phyloP scores from a whole-genome alignment of 2,888 invertebrate species.

The Noctua janthina region DNA sequence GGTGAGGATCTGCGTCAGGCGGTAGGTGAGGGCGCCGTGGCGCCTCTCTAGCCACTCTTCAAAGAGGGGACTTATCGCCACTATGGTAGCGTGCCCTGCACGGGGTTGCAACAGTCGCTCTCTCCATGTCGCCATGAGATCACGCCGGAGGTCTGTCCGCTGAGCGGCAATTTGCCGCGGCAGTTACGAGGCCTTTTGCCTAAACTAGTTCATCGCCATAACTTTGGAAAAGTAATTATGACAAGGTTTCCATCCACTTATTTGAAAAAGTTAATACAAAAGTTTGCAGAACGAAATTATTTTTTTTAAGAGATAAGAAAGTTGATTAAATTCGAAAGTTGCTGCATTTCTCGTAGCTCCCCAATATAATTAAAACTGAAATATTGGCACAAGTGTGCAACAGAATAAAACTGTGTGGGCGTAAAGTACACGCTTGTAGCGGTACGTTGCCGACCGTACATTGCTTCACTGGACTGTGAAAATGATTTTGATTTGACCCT shows the following conservation, averaged over 20 bases:
- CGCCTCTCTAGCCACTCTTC: no score
- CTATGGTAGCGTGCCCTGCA: no score
- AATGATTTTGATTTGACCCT: slow-evolving; percentile 90
- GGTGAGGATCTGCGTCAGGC: no score
- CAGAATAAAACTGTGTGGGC: slow-evolving; percentile 16
- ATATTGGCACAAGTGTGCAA: slow-evolving; percentile 8
- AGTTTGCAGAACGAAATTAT: background rate
- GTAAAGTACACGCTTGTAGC: slow-evolving; percentile 39
- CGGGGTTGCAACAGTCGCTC: no score
- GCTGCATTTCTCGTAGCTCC: background rate
- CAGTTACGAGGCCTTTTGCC: no score
- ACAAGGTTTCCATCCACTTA: background rate
- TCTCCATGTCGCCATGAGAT: no score
- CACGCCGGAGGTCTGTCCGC: no score
- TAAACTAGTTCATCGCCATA: no score
- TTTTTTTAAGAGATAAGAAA: background rate
- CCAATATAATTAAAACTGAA: slow-evolving; percentile 7
- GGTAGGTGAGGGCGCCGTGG: no score
- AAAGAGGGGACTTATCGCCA: no score
- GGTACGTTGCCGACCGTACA: slow-evolving; percentile 73
- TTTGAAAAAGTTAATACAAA: slow-evolving; percentile 1
- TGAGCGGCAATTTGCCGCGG: no score
- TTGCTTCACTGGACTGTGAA: slow-evolving; percentile 88
- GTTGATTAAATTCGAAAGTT: background rate
- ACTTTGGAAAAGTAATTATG: background rate